Evolutionary conservation across 2,888 invertebrate genomes (phyloP), one percentile per base, ranked within the genome.

Genomic region (Platycheirus rosarum): DNA sequence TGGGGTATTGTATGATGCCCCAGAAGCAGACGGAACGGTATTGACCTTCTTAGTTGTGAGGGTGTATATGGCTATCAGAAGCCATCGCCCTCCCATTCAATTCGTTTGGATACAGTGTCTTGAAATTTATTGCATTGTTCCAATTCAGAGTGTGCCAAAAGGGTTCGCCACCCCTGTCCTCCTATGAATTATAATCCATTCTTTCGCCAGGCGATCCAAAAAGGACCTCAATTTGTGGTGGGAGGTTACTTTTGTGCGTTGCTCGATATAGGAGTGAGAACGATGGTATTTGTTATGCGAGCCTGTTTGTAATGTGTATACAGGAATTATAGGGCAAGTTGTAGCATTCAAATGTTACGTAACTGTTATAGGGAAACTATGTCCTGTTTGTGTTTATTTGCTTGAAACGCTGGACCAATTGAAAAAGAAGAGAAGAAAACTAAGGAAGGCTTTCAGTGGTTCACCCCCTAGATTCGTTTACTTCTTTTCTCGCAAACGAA

Each of bases 51-150:
- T 51, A 13, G 20, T 7, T 32, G 14, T 9, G 29, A 8, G 23
- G 37, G 42, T 37, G 53, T 26, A 23, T 51, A 35, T 26, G 20
- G 37, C 53, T 20, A 51, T 16, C 4, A 14, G 9, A 26, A n/a
- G n/a, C n/a, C n/a, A n/a, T n/a, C n/a, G n/a, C n/a, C 14, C 14
- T 37, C 8, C 55, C 11, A 40, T 23, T 29, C 11, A 48, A 80
- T 70, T 60, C 69, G 65, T 80, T 76, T 66, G 70, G 76, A 76
- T 80, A 70, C 48, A 80, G 70, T 71, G 44, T 76, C 60, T 80
- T 60, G 35, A 70, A 80, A 80, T 80, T 80, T 80, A 80, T 80
- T 76, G 80, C 80, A 51, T 75, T 53, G 26, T 14, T 37, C 14
- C 26, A 7, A 32, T 42, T 60, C 37, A 29, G 13, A 23, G 66